Conservation (phyloP, 2,797 vertebrate species). For the Pygocentrus nattereri region DNA sequence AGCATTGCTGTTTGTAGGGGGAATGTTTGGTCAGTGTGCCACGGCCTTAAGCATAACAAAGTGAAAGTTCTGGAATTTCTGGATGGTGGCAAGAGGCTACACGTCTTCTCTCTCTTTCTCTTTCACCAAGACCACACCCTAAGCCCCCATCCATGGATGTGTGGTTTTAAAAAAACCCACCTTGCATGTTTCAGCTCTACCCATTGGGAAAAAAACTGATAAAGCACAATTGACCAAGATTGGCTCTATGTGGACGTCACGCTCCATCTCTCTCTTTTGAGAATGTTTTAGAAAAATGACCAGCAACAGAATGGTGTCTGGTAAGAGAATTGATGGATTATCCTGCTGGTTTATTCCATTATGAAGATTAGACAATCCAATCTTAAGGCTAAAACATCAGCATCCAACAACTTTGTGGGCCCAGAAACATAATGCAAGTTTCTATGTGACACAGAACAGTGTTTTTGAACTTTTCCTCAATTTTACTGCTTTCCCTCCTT, state of each 20-base stretch:
- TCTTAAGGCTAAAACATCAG: not conserved
- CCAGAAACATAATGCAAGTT: not conserved
- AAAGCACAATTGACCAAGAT: not conserved
- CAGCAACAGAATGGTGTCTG: not conserved
- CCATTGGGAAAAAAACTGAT: not conserved
- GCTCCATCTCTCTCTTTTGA: not conserved
- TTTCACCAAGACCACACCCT: not conserved
- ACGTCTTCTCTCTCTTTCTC: not conserved
- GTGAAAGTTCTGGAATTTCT: conserved; percentile 11
- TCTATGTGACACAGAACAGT: not conserved
- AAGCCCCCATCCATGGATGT: not conserved
- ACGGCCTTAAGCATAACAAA: not conserved
- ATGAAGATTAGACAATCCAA: not conserved
- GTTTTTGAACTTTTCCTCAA: not conserved
- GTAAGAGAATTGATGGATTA: not conserved
- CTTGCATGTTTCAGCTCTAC: conserved; percentile 27
- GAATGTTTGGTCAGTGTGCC: not conserved
- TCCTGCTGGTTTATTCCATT: not conserved
- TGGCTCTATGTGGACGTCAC: not conserved
- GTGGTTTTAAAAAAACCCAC: conserved; percentile 3
- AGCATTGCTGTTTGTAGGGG: not conserved
- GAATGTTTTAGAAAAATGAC: not conserved
- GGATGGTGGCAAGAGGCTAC: not conserved
- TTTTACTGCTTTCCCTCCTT: not conserved
- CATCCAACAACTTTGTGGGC: not conserved